Evolutionary conservation across 2,888 invertebrate species (phyloP).

Genomic region (Gasteruption jaculator): DNA sequence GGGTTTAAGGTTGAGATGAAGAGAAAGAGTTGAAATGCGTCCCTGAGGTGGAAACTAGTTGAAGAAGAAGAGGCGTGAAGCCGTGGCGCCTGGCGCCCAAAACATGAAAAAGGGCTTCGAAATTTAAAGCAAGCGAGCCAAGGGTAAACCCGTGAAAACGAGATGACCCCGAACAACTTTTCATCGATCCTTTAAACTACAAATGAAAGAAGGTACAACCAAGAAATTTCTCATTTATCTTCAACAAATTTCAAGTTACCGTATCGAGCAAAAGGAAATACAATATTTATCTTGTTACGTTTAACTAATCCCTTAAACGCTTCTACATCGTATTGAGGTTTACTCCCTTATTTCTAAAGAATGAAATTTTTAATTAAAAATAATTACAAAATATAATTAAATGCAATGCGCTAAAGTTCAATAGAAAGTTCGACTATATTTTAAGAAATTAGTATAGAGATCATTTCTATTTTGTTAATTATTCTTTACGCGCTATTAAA

Average conservation of each 20-base stretch:
- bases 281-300: no score
- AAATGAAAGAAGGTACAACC: conserved; percentile 17
- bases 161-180: conserved; percentile 17
- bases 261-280: no score
- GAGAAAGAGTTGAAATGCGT: conserved; percentile 16
- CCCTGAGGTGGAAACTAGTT: conserved; percentile 15
- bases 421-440: no score
- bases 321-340: no score
- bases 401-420: no score
- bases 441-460: no score
- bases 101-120: conserved; percentile 29
- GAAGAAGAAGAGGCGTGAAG: conserved; percentile 40
- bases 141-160: conserved; percentile 28
- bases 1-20: background rate
- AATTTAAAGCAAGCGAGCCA: conserved; percentile 21
- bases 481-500: no score
- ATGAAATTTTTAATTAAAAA: no score
- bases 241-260: conserved; percentile 2
- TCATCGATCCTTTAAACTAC: background rate
- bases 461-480: no score
- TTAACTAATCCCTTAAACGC: no score
- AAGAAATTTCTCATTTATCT: conserved; percentile 31
- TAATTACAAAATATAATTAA: no score
- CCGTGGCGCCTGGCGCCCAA: conserved; percentile 43
- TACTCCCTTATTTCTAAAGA: no score